A percentile compares a stretch with the other conserved stretches of the same genome.
Evolutionary conservation across 2,797 vertebrate genomes (phyloP).

Genomic region (Poeciliopsis presidionis): DNA sequence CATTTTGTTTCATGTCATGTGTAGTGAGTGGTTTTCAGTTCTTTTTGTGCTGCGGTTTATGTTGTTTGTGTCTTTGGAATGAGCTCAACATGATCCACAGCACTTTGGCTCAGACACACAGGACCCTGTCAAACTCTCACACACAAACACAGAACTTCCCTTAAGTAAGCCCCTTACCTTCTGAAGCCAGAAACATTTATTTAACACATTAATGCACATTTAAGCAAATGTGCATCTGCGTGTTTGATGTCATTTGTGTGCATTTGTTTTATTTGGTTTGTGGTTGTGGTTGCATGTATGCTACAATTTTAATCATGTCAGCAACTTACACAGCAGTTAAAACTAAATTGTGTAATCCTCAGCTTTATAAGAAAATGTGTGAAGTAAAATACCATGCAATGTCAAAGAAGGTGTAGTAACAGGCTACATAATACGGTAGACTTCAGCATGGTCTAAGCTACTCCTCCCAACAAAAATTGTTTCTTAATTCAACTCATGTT

Average conservation of each 20-base stretch:
- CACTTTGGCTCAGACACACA: constrained; percentile 44
- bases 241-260: background rate
- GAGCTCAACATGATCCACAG: constrained; percentile 53
- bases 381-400: background rate
- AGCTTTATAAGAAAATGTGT: background rate
- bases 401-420: background rate
- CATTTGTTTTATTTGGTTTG: background rate
- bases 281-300: background rate
- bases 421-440: background rate
- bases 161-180: background rate
- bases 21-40: constrained; percentile 40
- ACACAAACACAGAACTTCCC: constrained; percentile 1
- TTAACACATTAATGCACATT: constrained; percentile 5
- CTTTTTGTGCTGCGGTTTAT: constrained; percentile 50
- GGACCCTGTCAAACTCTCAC: constrained; percentile 13
- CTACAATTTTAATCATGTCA: background rate
- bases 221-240: background rate
- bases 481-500: background rate
- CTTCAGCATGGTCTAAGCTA: background rate
- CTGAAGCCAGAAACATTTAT: background rate
- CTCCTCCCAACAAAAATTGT: background rate
- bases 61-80: constrained; percentile 62
- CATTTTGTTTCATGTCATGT: constrained; percentile 48
- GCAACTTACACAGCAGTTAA: background rate
- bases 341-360: background rate